Evolutionary conservation across 2,797 vertebrate genomes (phyloP).

Genomic region (Anabas testudineus): DNA sequence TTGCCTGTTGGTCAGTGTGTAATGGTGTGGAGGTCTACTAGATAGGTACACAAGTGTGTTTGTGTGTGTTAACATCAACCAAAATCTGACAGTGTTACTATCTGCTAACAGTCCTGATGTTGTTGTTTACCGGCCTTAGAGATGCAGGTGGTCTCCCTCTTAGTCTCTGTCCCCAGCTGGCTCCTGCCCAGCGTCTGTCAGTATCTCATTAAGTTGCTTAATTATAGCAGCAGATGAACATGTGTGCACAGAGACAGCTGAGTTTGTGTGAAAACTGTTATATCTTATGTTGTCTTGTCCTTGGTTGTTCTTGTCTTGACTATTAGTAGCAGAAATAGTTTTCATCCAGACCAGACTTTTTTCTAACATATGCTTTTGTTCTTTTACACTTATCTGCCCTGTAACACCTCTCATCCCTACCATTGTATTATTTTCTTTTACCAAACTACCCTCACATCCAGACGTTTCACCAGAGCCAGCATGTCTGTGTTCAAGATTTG

Average conservation of each 20-base stretch:
- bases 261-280: conserved; percentile 1
- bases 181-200: conserved; percentile 38
- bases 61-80: background rate
- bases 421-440: background rate
- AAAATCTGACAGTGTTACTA: too few species aligned
- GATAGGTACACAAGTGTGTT: too few species aligned
- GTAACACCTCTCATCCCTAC: background rate
- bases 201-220: conserved; percentile 54
- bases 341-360: background rate
- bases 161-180: conserved; percentile 28
- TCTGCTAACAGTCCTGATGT: background rate
- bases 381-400: background rate
- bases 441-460: background rate
- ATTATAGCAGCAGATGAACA: conserved; percentile 39
- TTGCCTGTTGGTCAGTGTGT: too few species aligned
- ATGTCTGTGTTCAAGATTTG: background rate
- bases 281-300: background rate
- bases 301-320: background rate
- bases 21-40: too few species aligned
- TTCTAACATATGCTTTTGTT: too few species aligned
- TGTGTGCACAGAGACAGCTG: conserved; percentile 27
- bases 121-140: conserved; percentile 13
- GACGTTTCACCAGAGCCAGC: background rate
- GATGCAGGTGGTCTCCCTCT: conserved; percentile 26
- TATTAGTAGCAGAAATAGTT: background rate